Conservation (phyloP, 2,113 vertebrate species). For the Dipodomys ordii region DNA sequence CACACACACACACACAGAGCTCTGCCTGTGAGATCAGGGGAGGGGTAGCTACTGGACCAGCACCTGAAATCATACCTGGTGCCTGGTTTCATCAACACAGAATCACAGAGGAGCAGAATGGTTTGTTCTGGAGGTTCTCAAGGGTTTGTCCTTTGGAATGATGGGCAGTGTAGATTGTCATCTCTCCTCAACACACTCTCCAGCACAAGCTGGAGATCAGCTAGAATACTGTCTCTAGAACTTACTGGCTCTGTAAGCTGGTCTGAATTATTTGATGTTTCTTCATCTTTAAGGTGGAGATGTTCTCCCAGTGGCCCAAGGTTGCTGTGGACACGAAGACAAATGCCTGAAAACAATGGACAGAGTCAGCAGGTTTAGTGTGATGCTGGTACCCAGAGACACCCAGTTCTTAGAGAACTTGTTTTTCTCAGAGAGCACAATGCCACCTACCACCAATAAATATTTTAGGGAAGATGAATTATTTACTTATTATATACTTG, state of each 20-base stretch:
- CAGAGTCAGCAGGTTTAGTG: background rate
- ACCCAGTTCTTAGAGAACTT: slow-evolving; percentile 54
- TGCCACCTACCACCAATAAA: slow-evolving; percentile 55
- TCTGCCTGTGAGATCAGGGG: background rate
- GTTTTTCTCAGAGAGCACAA: slow-evolving; percentile 59
- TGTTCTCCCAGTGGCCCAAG: background rate
- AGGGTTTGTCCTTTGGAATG: background rate
- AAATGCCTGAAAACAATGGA: background rate
- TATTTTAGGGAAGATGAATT: slow-evolving; percentile 68
- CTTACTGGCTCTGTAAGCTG: background rate
- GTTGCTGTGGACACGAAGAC: background rate
- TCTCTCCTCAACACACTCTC: background rate
- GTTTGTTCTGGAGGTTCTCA: background rate
- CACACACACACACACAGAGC: no score
- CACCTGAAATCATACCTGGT: background rate
- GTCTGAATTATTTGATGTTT: background rate
- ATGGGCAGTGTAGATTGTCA: background rate
- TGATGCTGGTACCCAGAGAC: background rate
- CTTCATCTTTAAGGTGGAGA: background rate
- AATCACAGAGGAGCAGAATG: background rate
- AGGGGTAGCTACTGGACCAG: accelerated
- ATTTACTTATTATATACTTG: slow-evolving; percentile 70
- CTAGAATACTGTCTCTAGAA: background rate
- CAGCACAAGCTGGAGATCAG: background rate
- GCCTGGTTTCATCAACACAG: accelerated